These are phyloP conservation scores for Sciurus niger DNA, from an alignment of 2,113 vertebrate genomes.

Conservation along the genomic window DNA sequence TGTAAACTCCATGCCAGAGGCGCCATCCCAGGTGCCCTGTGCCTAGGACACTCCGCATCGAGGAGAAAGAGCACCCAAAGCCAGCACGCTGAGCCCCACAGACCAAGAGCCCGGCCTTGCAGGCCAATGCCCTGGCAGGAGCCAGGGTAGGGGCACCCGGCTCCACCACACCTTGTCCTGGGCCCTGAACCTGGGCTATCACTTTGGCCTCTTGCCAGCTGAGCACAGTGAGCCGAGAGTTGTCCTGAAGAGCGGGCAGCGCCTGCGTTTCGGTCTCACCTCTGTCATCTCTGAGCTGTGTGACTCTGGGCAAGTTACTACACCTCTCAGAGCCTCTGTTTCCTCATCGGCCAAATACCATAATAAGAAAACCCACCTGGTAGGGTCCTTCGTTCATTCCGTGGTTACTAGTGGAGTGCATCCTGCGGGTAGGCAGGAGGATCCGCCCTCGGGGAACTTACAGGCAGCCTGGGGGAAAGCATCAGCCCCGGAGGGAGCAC, in stretches of 20 bases:
- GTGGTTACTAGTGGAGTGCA: fast-evolving
- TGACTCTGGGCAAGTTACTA: neutral
- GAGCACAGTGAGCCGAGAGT: neutral
- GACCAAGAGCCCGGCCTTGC: too few species aligned
- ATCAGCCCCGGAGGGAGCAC: too few species aligned
- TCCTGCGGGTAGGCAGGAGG: neutral
- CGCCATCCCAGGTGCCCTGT: too few species aligned
- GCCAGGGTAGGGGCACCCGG: too few species aligned
- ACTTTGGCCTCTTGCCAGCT: neutral
- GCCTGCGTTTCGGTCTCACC: neutral
- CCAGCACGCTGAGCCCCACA: too few species aligned
- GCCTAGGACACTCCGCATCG: too few species aligned
- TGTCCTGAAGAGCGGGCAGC: neutral
- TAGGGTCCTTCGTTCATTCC: neutral
- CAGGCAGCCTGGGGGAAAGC: too few species aligned
- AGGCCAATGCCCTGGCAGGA: neutral
- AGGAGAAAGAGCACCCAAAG: neutral
- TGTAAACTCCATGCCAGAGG: too few species aligned
- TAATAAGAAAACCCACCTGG: neutral
- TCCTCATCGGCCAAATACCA: neutral
- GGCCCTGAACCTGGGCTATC: neutral
- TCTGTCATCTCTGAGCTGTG: conserved; percentile 23
- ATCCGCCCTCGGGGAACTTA: too few species aligned
- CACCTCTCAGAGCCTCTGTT: conserved; percentile 54
- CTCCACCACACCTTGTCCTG: neutral